Conservation (phyloP, 2,888 invertebrate genomes). For the Tigriopus californicus region DNA sequence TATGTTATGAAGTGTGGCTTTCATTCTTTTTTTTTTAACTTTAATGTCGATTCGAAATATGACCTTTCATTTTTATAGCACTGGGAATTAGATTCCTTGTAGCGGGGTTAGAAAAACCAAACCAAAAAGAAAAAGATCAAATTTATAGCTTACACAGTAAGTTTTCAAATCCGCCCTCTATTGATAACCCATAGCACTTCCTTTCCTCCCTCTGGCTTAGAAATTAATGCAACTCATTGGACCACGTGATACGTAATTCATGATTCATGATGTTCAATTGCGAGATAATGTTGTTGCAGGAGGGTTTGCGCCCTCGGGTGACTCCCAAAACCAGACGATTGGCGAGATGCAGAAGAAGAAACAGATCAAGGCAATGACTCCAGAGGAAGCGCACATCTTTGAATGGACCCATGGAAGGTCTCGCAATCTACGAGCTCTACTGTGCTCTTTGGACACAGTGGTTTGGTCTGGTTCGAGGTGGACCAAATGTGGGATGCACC, state of each 20-base stretch:
- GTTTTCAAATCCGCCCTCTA: no score
- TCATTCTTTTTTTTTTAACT: no score
- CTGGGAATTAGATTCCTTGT: neutral
- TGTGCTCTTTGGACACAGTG: slow-evolving; percentile 82
- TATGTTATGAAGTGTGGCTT: no score
- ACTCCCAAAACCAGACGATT: slow-evolving; percentile 39
- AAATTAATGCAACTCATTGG: neutral
- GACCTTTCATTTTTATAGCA: no score
- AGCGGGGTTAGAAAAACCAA: neutral
- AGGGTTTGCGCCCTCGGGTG: slow-evolving; percentile 24
- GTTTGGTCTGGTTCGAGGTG: slow-evolving; percentile 81
- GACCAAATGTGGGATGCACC: slow-evolving; percentile 84
- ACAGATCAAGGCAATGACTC: slow-evolving; percentile 69
- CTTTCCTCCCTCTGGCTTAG: no score
- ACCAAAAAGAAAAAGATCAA: slow-evolving; percentile 27
- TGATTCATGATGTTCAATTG: slow-evolving; percentile 44
- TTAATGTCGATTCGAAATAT: no score
- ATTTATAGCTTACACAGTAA: no score
- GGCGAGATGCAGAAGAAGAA: slow-evolving; percentile 82
- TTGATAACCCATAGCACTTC: no score
- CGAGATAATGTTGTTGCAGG: slow-evolving; percentile 50
- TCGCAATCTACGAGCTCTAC: slow-evolving; percentile 78
- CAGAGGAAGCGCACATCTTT: slow-evolving; percentile 60
- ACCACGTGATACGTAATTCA: slow-evolving; percentile 23
- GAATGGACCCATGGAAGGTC: slow-evolving; percentile 82